Evolutionary conservation across 2,113 vertebrate species (phyloP).

Genomic region (Bubo scandiacus): DNA sequence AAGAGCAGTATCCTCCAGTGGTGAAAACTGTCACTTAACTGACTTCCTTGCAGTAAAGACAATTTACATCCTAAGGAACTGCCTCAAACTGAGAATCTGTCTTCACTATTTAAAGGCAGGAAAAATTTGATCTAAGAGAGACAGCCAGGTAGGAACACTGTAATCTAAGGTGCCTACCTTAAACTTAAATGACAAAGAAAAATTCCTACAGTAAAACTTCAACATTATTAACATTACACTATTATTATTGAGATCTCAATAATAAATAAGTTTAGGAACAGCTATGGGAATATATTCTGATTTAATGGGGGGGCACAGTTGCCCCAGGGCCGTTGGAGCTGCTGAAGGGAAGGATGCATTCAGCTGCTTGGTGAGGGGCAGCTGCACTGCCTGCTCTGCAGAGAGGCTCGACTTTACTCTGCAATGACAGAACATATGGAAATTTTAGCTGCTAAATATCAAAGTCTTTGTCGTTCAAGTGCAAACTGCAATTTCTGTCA

Average conservation of each 20-base stretch:
- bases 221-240: neutral
- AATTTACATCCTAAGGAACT: neutral
- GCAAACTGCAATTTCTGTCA: constrained; percentile 47
- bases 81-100: neutral
- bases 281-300: neutral
- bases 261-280: too few species aligned
- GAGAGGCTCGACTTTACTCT: neutral
- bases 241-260: neutral
- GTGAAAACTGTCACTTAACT: neutral
- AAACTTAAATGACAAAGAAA: neutral
- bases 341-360: neutral
- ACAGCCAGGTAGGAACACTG: neutral
- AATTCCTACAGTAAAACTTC: neutral
- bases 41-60: neutral
- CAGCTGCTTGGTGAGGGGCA: neutral
- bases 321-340: neutral
- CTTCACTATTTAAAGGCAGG: neutral
- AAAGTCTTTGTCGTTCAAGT: constrained; percentile 34
- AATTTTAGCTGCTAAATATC: constrained; percentile 58
- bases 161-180: neutral
- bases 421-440: constrained; percentile 47
- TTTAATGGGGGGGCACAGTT: neutral
- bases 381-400: neutral
- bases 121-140: neutral
- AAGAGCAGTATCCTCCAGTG: neutral